Conservation (phyloP, 2,113 vertebrate genomes). For the Brachypodius melanocephalos region DNA sequence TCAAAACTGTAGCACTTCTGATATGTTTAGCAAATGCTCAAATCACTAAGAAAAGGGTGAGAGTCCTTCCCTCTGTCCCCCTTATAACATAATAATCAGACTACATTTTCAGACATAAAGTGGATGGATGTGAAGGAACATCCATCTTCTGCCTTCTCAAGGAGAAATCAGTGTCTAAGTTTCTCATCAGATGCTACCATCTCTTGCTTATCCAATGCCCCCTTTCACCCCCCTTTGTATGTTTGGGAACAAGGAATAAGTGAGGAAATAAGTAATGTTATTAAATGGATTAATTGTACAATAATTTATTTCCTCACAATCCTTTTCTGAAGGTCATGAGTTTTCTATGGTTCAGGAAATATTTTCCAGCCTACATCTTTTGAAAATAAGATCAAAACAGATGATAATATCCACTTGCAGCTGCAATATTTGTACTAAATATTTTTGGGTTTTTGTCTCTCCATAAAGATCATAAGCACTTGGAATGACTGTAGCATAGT, state of each 20-base stretch:
- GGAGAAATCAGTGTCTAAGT: not conserved
- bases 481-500: too few species aligned
- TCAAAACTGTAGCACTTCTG: not conserved
- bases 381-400: not conserved
- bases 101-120: not conserved
- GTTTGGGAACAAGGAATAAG: not conserved
- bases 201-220: rapidly evolving
- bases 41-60: not conserved
- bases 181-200: not conserved
- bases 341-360: not conserved
- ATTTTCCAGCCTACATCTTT: not conserved
- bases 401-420: not conserved
- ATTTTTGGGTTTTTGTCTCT: not conserved
- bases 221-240: not conserved
- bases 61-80: not conserved
- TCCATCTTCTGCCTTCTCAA: not conserved
- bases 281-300: not conserved
- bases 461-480: not conserved
- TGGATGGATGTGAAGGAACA: not conserved
- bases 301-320: not conserved
- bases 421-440: not conserved
- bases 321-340: not conserved
- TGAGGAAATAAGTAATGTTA: not conserved
- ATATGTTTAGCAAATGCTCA: not conserved
- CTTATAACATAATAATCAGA: not conserved